Conservation (phyloP, 2,797 vertebrate genomes). For the Siniperca undulata region DNA sequence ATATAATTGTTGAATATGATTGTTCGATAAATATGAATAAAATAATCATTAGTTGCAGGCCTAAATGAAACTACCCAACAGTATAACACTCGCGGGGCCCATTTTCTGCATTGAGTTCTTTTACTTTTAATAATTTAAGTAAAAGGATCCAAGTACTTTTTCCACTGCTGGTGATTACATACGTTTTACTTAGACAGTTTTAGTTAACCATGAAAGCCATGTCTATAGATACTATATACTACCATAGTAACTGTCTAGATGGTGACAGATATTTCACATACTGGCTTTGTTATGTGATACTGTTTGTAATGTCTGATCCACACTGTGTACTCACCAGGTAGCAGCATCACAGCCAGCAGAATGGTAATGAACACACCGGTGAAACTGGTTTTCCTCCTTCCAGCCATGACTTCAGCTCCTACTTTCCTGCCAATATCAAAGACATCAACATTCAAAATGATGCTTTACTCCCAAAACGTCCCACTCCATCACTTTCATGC, state of each 20-base stretch:
- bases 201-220: background rate
- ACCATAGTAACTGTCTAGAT: background rate
- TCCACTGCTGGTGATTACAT: background rate
- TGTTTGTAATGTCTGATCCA: background rate
- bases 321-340: constrained; percentile 77
- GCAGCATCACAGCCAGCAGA: constrained; percentile 72
- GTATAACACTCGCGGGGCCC: no score
- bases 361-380: constrained; percentile 49
- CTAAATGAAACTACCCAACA: background rate
- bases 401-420: constrained; percentile 71
- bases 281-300: background rate
- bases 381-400: constrained; percentile 57
- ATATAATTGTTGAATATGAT: no score
- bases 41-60: no score
- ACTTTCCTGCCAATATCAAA: constrained; percentile 44
- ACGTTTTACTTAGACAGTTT: background rate
- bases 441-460: background rate
- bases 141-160: background rate
- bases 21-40: no score
- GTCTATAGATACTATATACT: background rate
- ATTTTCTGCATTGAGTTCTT: background rate
- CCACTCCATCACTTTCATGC: background rate
- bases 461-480: accelerated
- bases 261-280: background rate
- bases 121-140: no score